Evolutionary conservation across 2,797 vertebrate genomes (phyloP), one percentile per base, ranked within the genome.

Genomic region (Caiman crocodilus): DNA sequence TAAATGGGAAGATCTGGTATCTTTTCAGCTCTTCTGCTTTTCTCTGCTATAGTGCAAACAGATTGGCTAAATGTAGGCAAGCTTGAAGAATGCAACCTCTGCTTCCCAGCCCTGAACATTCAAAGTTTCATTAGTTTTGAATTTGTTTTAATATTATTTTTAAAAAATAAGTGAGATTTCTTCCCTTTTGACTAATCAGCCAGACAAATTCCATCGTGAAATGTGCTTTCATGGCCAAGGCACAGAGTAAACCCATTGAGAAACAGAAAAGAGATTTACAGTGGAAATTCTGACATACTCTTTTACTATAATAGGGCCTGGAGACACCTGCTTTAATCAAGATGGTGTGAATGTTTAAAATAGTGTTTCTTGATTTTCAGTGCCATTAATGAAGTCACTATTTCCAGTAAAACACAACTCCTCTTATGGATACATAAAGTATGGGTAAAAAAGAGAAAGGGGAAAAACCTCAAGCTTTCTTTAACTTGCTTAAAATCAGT

Each of bases 321-420:
- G 93, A 93, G 91, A 92, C 96, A 96, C 92, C 92, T 96, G 96
- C 93, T 96, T 95, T 97, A 97, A 97, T 97, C 95, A 97, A 97
- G 96, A 94, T 95, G 94, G 95, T 97, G 94, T 93, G 96, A 96
- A 97, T 94, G 96, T 96, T 97, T 96, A 95, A 97, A 98, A 95
- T 95, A 93, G 76, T 91, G 91, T 97, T 94, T 96, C 96, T 96
- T 97, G 96, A 97, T 97, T 98, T 97, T 96, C 80, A 93, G 97
- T 94, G 87, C 88, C 94, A 78, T 94, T 96, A 96, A 97, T 97
- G 97, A 97, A 96, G 97, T 97, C 96, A 94, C 97, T 96, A 97
- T 97, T 98, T 98, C 97, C 94, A 93, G 88, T 6, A 26, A 95
- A 97, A 96, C 95, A 90, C 94, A 92, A 71, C 10, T 90, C 94